A percentile compares a stretch with the other conserved stretches of the same genome.
These are phyloP conservation scores for Chrysomallon squamiferum DNA, from an alignment of 1,140 invertebrate species.

Conservation along the genomic window DNA sequence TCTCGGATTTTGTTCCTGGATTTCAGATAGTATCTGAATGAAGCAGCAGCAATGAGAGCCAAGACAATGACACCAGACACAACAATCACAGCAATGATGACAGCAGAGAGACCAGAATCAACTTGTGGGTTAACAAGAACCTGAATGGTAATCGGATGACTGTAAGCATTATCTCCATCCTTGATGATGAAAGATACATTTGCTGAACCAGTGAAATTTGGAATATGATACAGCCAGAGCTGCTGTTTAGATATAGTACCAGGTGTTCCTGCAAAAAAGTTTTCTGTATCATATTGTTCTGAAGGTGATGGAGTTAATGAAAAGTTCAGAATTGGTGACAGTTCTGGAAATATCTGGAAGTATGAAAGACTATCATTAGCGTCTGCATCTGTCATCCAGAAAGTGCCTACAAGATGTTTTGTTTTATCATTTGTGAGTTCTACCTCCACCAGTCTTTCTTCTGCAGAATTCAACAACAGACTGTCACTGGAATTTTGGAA, in stretches of 20 bases:
- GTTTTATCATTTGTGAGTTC: not conserved
- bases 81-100: no score
- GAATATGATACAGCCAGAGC: not conserved
- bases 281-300: not conserved
- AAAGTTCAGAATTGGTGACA: not conserved
- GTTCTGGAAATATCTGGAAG: not conserved
- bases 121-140: not conserved
- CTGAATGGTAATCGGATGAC: not conserved
- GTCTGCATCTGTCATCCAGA: constrained; percentile 1
- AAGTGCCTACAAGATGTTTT: not conserved
- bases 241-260: not conserved
- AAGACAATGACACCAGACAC: no score
- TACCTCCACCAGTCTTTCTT: not conserved
- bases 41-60: no score
- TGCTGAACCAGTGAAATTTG: not conserved
- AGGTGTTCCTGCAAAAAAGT: not conserved
- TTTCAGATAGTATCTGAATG: no score
- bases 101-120: no score
- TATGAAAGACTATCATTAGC: not conserved
- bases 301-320: not conserved
- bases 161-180: not conserved
- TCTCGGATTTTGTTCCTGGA: no score
- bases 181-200: not conserved
- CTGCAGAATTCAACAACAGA: not conserved
- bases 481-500: not conserved